Base-by-base conservation (phyloP, 2,113 vertebrate species). In the Taxidea taxus region DNA sequence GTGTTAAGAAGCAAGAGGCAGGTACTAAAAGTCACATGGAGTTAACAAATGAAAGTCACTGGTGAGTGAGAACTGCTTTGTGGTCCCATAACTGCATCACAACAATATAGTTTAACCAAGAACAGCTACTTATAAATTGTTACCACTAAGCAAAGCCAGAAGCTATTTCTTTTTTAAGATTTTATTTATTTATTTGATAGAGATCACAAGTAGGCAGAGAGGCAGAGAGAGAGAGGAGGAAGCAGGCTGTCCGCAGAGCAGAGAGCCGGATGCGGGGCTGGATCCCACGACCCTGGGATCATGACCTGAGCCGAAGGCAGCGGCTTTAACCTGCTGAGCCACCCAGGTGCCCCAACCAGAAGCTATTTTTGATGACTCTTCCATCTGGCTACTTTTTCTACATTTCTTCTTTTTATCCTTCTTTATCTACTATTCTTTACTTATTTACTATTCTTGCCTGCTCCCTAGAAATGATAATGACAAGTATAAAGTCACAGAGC, bases 401-500 rank as follows among this genome's bases (percentile, higher is more conserved):
- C 66, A 89, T 18, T 34, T 42, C 62, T 39, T 80, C 34, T 88
- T 58, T 68, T 25, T 44, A 6, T 11, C 34, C 58, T 91, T 18
- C 51, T 42, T 54, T 58, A 54, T 80, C 49, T 75, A 54, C 31
- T 54, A 75, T 64, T 90, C 77, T 80, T 93, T 77, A 39, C 12
- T 84, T 78, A 85, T 88, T 88, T 78, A 89, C 68, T 93, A 25
- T 70, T 93, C 14, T 80, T 96, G n/a, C n/a, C 62, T 95, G 34
- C 12, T 60, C 20, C 39, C 39, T 70, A 64, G 70, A 88, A 94
- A 77, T 60, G 25, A 82, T n/a, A 83, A 64, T 9, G 15, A 72
- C 3, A 94, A 93, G 44, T 84, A 88, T 85, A 70, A 68, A 75
- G 47, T 54, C 18, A 75, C 8, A 80, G 21, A 88, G 34, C 5